Evolutionary conservation across 2,888 invertebrate species (phyloP).

Genomic region (Physocephala rufipes): DNA sequence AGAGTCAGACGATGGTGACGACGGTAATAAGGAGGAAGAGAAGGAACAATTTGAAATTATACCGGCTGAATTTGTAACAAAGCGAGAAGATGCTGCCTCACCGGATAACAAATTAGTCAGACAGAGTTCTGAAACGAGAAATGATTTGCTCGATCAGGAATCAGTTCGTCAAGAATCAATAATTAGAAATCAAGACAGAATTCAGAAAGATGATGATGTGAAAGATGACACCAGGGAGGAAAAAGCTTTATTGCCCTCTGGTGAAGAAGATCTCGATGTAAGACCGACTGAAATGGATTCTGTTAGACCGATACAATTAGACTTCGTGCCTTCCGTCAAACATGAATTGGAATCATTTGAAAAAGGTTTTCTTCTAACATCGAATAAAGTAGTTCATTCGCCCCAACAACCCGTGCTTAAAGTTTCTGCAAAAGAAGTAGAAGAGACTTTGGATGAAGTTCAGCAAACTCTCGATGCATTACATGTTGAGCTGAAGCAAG

Average conservation of each 20-base stretch:
- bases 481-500: conserved; percentile 74
- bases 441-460: conserved; percentile 77
- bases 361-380: conserved; percentile 35
- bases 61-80: too few relatives aligned
- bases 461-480: conserved; percentile 77
- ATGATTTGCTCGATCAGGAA: conserved; percentile 58
- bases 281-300: neutral
- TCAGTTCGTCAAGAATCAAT: neutral
- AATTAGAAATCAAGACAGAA: neutral
- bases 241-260: neutral
- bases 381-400: conserved; percentile 56
- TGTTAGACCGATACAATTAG: conserved; percentile 50
- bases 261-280: neutral
- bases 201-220: conserved; percentile 8
- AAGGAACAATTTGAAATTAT: too few relatives aligned
- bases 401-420: conserved; percentile 54
- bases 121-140: conserved; percentile 63
- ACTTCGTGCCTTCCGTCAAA: conserved; percentile 58
- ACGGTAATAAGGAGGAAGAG: too few relatives aligned
- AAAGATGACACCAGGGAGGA: neutral
- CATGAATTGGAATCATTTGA: conserved; percentile 61
- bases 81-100: conserved; percentile 13
- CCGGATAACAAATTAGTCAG: conserved; percentile 56
- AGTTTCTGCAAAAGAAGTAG: conserved; percentile 69
- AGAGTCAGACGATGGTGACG: too few relatives aligned